Conservation (phyloP, 2,797 vertebrate genomes). For the Erpetoichthys calabaricus region DNA sequence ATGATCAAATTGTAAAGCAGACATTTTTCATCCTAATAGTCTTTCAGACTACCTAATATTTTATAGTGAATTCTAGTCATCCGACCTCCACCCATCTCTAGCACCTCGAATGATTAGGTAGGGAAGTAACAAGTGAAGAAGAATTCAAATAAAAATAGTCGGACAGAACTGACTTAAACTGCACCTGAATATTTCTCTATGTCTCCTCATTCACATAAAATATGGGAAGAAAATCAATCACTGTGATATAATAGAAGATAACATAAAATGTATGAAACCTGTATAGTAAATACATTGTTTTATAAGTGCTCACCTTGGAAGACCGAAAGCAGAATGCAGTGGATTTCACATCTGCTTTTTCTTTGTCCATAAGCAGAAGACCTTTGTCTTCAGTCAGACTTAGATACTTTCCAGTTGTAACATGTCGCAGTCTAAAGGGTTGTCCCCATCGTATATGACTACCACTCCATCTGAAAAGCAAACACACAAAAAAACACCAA, state of each 20-base stretch:
- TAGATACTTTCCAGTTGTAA: constrained; percentile 88
- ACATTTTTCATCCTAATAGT: too few relatives aligned
- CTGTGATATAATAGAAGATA: too few relatives aligned
- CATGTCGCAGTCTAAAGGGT: constrained; percentile 78
- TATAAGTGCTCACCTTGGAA: constrained; percentile 61
- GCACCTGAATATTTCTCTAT: too few relatives aligned
- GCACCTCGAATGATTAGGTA: neutral
- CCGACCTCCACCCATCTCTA: too few relatives aligned
- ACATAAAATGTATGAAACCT: too few relatives aligned
- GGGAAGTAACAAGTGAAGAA: neutral
- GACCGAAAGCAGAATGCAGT: constrained; percentile 87
- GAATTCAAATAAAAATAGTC: neutral
- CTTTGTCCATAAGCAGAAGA: constrained; percentile 79
- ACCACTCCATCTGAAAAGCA: constrained; percentile 72
- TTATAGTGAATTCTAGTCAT: too few relatives aligned
- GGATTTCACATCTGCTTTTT: constrained; percentile 78
- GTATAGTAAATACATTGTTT: too few relatives aligned
- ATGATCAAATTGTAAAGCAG: too few relatives aligned
- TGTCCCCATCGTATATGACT: constrained; percentile 92
- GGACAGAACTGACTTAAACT: neutral
- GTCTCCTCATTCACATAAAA: too few relatives aligned
- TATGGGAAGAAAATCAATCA: too few relatives aligned
- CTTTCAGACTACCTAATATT: too few relatives aligned
- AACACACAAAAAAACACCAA: neutral
- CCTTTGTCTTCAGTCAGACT: constrained; percentile 78